Conservation (phyloP, 1,140 invertebrate species). For the Drosophila eugracilis region DNA sequence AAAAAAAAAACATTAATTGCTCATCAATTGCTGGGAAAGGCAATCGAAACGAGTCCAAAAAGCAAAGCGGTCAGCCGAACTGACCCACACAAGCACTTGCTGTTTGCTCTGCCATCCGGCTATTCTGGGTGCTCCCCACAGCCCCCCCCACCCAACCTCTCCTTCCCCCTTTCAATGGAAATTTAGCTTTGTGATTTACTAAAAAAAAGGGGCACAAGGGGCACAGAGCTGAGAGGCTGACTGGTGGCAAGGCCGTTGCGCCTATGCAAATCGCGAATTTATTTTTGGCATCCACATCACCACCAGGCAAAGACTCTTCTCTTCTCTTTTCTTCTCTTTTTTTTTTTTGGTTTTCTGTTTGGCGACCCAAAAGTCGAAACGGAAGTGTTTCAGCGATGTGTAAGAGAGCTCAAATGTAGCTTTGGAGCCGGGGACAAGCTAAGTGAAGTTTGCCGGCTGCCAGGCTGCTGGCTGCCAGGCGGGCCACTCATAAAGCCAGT, state of each 20-base stretch:
- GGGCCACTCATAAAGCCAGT: background rate
- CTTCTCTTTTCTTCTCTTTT: background rate
- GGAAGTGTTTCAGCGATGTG: conserved; percentile 78
- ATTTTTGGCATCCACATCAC: conserved; percentile 63
- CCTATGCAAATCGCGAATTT: conserved; percentile 47
- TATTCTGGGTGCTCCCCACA: background rate
- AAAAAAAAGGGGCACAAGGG: too few relatives aligned
- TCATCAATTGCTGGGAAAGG: conserved; percentile 67
- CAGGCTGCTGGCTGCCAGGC: conserved; percentile 8
- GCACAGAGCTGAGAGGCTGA: background rate
- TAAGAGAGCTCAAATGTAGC: conserved; percentile 52
- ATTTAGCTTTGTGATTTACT: background rate
- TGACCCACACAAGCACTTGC: conserved; percentile 67
- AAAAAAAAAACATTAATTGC: conserved; percentile 57
- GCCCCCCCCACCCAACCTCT: too few relatives aligned
- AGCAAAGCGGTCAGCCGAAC: conserved; percentile 15
- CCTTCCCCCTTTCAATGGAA: conserved; percentile 6
- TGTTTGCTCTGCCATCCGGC: conserved; percentile 33
- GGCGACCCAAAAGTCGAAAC: conserved; percentile 47
- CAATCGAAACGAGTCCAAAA: conserved; percentile 31
- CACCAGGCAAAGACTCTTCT: background rate
- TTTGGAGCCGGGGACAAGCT: background rate
- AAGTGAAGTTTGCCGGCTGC: conserved; percentile 23
- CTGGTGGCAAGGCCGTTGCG: conserved; percentile 1
- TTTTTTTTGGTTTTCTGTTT: conserved; percentile 11